Percentiles rank a stretch among this genome's conserved stretches.
Conservation (phyloP, 2,797 vertebrate genomes). For the Kryptolebias ocellatus region DNA sequence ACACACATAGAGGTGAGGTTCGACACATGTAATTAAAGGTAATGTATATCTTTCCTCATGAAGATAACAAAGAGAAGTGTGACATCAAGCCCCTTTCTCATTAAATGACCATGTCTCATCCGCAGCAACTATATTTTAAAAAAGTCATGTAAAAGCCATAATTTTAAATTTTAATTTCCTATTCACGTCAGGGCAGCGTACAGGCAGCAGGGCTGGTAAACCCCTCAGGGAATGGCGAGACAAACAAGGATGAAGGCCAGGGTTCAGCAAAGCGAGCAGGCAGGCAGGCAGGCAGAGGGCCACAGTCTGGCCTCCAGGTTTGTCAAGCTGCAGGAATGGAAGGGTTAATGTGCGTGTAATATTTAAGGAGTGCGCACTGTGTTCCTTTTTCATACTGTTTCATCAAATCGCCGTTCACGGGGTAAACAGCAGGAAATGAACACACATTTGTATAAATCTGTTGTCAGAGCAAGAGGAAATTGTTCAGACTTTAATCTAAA, state of each 20-base stretch:
- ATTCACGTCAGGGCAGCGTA: constrained; percentile 13
- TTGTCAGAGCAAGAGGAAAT: constrained; percentile 11
- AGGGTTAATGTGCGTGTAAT: constrained; percentile 62
- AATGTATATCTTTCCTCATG: constrained; percentile 19
- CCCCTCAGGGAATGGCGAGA: constrained; percentile 26
- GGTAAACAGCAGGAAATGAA: constrained; percentile 25
- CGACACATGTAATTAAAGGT: constrained; percentile 12
- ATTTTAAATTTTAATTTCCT: constrained; percentile 7
- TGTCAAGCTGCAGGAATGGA: constrained; percentile 60
- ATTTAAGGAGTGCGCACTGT: constrained; percentile 43
- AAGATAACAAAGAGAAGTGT: constrained; percentile 36
- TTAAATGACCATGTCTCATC: background rate
- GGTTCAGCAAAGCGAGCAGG: constrained; percentile 49
- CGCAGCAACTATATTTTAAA: background rate
- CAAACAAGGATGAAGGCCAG: constrained; percentile 42
- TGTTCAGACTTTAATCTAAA: constrained; percentile 17
- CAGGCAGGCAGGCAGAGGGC: constrained; percentile 40
- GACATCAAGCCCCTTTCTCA: constrained; percentile 25
- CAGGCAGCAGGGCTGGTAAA: constrained; percentile 16
- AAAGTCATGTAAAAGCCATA: background rate
- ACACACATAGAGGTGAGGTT: no score
- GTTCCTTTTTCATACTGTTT: constrained; percentile 24
- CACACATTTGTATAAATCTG: constrained; percentile 24
- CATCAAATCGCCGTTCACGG: constrained; percentile 33
- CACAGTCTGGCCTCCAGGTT: constrained; percentile 48